These are phyloP conservation scores for Pyrrhia umbra DNA, from an alignment of 2,888 invertebrate species.

Conservation along the genomic window DNA sequence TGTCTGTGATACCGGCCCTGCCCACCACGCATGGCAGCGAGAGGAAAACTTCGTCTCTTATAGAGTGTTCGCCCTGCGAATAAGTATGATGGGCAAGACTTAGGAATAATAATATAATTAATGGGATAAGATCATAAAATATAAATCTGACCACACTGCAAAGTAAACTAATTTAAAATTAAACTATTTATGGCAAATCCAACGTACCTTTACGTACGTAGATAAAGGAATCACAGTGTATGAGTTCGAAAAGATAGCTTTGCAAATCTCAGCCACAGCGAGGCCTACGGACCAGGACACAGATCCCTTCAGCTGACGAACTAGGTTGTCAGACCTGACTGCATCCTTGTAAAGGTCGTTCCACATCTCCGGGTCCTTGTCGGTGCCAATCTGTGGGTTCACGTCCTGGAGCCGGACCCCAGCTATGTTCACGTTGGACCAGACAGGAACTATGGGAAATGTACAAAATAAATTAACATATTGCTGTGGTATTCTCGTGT, in stretches of 20 bases:
- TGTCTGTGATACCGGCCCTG: slow-evolving; percentile 91
- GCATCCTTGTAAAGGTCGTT: slow-evolving; percentile 74
- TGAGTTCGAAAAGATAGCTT: slow-evolving; percentile 87
- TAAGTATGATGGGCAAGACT: neutral
- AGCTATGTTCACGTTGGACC: slow-evolving; percentile 93
- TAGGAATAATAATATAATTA: no score
- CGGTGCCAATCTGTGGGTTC: slow-evolving; percentile 92
- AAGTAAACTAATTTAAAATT: neutral
- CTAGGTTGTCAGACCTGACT: slow-evolving; percentile 34
- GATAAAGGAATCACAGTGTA: slow-evolving; percentile 50
- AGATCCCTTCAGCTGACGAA: slow-evolving; percentile 78
- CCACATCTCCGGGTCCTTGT: slow-evolving; percentile 93
- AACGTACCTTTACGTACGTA: slow-evolving; percentile 49
- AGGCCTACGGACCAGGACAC: slow-evolving; percentile 95
- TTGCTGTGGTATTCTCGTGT: no score
- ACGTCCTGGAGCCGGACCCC: slow-evolving; percentile 90
- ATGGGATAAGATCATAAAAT: neutral
- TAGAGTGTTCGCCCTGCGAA: slow-evolving; percentile 55
- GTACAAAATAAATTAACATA: neutral
- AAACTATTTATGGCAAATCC: neutral
- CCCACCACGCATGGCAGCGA: slow-evolving; percentile 94
- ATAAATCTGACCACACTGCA: neutral
- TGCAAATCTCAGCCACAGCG: slow-evolving; percentile 91
- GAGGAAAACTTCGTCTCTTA: slow-evolving; percentile 90
- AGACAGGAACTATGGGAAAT: slow-evolving; percentile 58